Conservation (phyloP, 2,797 vertebrate species). For the Hyperoplus immaculatus region DNA sequence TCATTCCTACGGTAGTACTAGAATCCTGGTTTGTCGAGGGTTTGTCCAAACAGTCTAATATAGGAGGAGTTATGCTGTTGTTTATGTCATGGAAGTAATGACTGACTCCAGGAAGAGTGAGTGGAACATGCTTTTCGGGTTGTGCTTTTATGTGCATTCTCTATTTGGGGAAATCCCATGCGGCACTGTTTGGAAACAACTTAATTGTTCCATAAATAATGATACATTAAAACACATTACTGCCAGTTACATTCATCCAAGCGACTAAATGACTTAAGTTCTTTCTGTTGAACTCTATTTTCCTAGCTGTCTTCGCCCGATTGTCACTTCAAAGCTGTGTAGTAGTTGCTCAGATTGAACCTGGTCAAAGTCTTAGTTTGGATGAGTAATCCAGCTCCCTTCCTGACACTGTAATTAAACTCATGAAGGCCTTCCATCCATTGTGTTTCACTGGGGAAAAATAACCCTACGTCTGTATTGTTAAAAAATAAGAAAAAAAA, state of each 20-base stretch:
- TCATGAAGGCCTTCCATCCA: background rate
- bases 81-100: slow-evolving; percentile 15
- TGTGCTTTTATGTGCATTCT: background rate
- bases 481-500: too few species aligned
- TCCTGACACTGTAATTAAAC: background rate
- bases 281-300: background rate
- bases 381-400: slow-evolving; percentile 47
- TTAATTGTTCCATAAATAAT: background rate
- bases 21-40: background rate
- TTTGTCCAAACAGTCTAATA: background rate
- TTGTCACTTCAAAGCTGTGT: background rate
- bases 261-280: background rate
- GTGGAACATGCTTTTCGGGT: background rate
- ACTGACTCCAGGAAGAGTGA: background rate
- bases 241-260: background rate
- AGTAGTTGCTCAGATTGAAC: background rate
- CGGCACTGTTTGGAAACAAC: background rate
- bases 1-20: accelerated
- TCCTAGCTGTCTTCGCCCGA: background rate
- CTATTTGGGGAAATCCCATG: background rate
- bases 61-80: slow-evolving; percentile 56
- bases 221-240: background rate
- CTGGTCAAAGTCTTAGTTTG: background rate
- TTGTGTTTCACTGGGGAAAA: background rate
- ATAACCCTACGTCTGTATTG: background rate